A percentile compares a stretch with the other conserved stretches of the same genome.
Evolutionary conservation across 2,797 vertebrate genomes (phyloP).

Genomic region (Threskiornis aethiopicus): DNA sequence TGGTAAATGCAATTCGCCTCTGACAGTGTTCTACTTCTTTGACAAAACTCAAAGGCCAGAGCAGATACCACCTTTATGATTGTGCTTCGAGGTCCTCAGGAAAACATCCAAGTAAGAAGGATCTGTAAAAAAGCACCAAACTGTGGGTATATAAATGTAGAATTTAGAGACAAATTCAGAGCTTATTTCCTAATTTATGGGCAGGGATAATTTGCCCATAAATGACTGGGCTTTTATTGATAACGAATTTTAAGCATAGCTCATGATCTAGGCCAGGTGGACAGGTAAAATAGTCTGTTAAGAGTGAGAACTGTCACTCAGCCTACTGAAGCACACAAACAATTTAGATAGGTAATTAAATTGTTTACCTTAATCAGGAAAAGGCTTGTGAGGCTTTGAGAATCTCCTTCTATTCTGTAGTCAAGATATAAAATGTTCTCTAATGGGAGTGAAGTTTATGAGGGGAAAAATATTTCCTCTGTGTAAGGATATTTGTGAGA

Average conservation of each 20-base stretch:
- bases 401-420: not conserved
- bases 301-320: not conserved
- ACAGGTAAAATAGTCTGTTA: not conserved
- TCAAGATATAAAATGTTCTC: not conserved
- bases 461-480: slow-evolving; percentile 31
- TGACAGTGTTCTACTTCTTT: not conserved
- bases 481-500: slow-evolving; percentile 6
- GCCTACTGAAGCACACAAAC: not conserved
- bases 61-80: not conserved
- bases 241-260: not conserved
- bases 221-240: not conserved
- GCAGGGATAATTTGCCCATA: not conserved
- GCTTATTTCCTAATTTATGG: not conserved
- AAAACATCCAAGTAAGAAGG: not conserved
- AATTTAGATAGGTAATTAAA: slow-evolving; percentile 30
- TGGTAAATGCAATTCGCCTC: not conserved
- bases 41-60: not conserved
- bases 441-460: slow-evolving; percentile 32
- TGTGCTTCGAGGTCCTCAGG: not conserved
- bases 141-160: not conserved
- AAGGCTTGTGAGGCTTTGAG: not conserved
- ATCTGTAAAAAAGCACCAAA: not conserved
- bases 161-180: not conserved
- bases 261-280: not conserved
- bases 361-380: slow-evolving; percentile 29